These are phyloP conservation scores for Carassius auratus DNA, from an alignment of 2,113 vertebrate genomes.

Conservation along the genomic window DNA sequence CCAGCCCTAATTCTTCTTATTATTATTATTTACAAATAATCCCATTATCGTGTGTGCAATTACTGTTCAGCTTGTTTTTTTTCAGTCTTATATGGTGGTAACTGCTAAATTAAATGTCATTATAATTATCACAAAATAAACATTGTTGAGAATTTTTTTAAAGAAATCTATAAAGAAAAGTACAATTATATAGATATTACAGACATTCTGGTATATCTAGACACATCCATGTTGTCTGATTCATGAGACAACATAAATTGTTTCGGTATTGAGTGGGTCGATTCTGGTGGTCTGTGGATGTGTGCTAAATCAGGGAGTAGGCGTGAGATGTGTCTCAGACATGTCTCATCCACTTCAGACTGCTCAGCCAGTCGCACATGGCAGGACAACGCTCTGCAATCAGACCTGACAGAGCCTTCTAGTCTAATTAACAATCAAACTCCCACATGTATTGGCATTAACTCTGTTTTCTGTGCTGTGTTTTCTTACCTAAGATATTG, in stretches of 20 bases:
- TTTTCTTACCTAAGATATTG: slow-evolving; percentile 10
- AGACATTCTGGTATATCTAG: too few species aligned
- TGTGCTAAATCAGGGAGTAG: slow-evolving; percentile 28
- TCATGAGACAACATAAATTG: not conserved
- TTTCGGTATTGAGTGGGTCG: slow-evolving; percentile 27
- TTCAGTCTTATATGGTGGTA: too few species aligned
- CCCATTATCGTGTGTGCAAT: too few species aligned
- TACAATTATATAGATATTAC: too few species aligned
- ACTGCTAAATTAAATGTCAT: too few species aligned
- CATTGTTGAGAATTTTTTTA: too few species aligned
- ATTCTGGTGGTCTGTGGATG: not conserved
- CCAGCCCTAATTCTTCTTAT: too few species aligned
- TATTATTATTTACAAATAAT: too few species aligned
- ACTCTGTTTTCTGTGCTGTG: slow-evolving; percentile 63
- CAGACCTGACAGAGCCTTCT: slow-evolving; percentile 78
- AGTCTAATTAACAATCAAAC: slow-evolving; percentile 75
- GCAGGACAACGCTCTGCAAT: slow-evolving; percentile 60
- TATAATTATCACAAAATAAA: too few species aligned
- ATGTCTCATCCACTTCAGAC: slow-evolving; percentile 38
- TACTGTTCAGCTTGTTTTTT: too few species aligned
- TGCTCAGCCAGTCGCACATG: slow-evolving; percentile 66
- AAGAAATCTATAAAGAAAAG: too few species aligned
- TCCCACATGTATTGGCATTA: slow-evolving; percentile 67
- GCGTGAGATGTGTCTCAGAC: slow-evolving; percentile 43
- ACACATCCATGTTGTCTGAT: not conserved